Base-by-base conservation (phyloP, 2,113 vertebrate genomes). In the Circaetus cinerascens region DNA sequence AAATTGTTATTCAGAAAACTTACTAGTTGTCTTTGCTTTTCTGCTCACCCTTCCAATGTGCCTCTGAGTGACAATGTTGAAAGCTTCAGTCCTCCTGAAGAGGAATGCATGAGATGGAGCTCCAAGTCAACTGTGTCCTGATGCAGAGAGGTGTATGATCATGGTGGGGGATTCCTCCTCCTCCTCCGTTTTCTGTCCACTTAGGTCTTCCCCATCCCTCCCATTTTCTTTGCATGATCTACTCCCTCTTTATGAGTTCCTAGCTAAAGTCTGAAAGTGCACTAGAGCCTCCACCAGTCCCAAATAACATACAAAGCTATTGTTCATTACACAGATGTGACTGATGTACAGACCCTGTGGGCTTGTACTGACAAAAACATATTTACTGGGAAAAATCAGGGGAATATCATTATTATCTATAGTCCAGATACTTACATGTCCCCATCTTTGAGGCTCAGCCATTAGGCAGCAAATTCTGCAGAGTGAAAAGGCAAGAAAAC, bases 171-270 rank as follows among this genome's bases (percentile, higher is more conserved):
- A 40, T 46, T 75, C 18, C 27, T 55, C 22, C 27, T 55, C 22
- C 32, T 41, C 48, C 34, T 46, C 29, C 23, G 15, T 27, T 86
- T 75, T 40, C 30, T 17, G 41, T 29, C 11, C 43, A 26, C 5
- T 56, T 34, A 38, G 16, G 40, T 40, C 8, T 4, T 48, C 12
- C 13, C 19, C n/a, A 17, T 3, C 4, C 8, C 5, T n/a, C 3
- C 13, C 8, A 7, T 17, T 91, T 48, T 45, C 13, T 86, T 77
- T 56, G 2, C 30, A 43, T 27, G 14, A 48, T 38, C 19, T 67
- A 1, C 17, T 38, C 9, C 3, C 7, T 27, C 4, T 56, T 8
- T 4, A 7, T 5, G 8, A 20, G 4, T 57, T 82, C 32, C 8
- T 27, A 51, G 50, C 15, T 27, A 51, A 25, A 51, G 50, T 27